phyloP scores from a whole-genome alignment of 2,113 vertebrate species.

The Pomatostomus ruficeps region DNA sequence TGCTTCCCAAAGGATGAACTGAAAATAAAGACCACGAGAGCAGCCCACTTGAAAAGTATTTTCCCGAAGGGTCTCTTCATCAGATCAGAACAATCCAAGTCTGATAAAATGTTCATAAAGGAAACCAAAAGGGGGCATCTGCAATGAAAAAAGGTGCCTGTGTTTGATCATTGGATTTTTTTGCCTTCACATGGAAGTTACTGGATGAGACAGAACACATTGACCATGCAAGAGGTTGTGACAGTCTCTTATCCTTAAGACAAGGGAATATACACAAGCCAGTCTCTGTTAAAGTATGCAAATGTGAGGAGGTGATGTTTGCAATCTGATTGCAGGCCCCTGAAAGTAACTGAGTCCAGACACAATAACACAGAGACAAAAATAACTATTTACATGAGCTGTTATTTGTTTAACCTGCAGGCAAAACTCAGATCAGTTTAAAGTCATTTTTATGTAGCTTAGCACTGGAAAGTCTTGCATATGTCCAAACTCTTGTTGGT shows the following conservation, averaged over 20 bases:
- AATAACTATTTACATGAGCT: neutral
- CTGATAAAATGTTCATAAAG: neutral
- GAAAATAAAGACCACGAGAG: neutral
- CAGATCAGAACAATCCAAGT: neutral
- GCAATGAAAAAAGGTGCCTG: neutral
- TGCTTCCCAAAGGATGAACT: neutral
- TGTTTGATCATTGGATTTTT: neutral
- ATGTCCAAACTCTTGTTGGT: neutral
- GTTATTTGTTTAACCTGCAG: neutral
- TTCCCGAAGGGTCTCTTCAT: neutral
- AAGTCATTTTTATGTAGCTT: neutral
- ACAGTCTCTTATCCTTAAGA: neutral
- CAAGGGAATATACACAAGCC: neutral
- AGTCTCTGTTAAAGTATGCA: neutral
- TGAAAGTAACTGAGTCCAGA: conserved; percentile 11
- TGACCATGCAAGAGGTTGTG: neutral
- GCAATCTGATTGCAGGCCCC: neutral
- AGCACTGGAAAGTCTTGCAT: neutral
- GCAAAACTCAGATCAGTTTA: neutral
- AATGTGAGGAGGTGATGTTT: neutral
- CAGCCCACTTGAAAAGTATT: neutral
- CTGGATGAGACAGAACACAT: neutral
- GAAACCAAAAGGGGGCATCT: neutral
- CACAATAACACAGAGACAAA: neutral
- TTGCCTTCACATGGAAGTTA: neutral